Evolutionary conservation across 2,113 vertebrate species (phyloP).

Genomic region (Paracanthobrama guichenoti): DNA sequence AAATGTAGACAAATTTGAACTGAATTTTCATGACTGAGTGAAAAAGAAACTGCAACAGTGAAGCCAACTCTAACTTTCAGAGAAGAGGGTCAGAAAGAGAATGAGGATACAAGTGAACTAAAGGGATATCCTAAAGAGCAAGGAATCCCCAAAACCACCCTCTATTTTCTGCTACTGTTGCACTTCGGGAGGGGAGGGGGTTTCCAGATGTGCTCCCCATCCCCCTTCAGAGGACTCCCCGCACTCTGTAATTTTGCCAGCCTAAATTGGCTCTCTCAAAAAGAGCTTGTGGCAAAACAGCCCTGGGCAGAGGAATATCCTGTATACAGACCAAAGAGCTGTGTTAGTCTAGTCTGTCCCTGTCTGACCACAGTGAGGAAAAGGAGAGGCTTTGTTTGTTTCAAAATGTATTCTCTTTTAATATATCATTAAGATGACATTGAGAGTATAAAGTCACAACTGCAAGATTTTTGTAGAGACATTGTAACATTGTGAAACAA

Average conservation of each 20-base stretch:
- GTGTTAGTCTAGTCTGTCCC: not conserved
- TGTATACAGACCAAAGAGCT: conserved; percentile 19
- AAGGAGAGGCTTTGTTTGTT: not conserved
- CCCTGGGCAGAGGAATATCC: conserved; percentile 28
- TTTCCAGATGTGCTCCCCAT: conserved; percentile 39
- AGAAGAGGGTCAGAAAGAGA: not conserved
- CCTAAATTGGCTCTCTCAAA: conserved; percentile 25
- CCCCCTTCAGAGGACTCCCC: conserved; percentile 16
- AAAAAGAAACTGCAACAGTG: not conserved
- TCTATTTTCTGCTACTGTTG: conserved; percentile 33
- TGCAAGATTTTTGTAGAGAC: not conserved
- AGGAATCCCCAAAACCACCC: conserved; percentile 24
- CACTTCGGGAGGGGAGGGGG: conserved; percentile 4
- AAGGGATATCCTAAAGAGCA: conserved; percentile 14
- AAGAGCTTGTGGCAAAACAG: conserved; percentile 22
- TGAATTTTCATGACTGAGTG: not conserved
- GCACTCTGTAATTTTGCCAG: conserved; percentile 41
- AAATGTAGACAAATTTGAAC: conserved; percentile 9
- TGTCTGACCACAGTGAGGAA: not conserved
- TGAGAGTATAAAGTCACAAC: not conserved
- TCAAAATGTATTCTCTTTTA: not conserved
- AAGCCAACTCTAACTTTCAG: not conserved
- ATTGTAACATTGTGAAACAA: not conserved
- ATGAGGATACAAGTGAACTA: not conserved
- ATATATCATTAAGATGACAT: not conserved